These are phyloP conservation scores for Paraescarpia echinospica DNA, from an alignment of 1,140 invertebrate species.

Conservation along the genomic window DNA sequence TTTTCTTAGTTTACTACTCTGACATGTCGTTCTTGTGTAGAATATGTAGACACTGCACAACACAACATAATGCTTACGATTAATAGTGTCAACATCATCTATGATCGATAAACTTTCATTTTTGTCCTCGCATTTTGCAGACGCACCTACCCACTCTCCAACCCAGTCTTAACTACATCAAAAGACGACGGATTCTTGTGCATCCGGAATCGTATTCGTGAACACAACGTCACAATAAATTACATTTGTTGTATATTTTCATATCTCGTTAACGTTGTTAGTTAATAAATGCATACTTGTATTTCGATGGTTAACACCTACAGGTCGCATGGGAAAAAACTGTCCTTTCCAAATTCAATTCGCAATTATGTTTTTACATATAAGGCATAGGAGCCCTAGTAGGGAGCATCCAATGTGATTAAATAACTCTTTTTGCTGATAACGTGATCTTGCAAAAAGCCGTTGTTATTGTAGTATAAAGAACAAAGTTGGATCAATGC, in stretches of 20 bases:
- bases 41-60: background rate
- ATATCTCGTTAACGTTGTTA: background rate
- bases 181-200: background rate
- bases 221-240: background rate
- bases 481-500: background rate
- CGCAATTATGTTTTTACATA: background rate
- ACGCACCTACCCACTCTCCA: background rate
- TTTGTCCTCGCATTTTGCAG: background rate
- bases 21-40: background rate
- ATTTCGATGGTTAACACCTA: background rate
- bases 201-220: background rate
- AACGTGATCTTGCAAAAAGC: background rate
- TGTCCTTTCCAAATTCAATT: background rate
- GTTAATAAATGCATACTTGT: background rate
- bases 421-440: background rate
- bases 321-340: background rate
- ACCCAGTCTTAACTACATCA: background rate
- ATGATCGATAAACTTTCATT: background rate
- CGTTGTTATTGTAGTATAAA: background rate
- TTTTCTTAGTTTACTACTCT: background rate
- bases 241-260: background rate
- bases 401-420: background rate
- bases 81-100: background rate
- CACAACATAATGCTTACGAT: background rate
- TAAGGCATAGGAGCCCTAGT: background rate